Percentiles rank a stretch among this genome's conserved stretches.
Evolutionary conservation across 2,113 vertebrate species (phyloP).

Genomic region (Fukomys damarensis): DNA sequence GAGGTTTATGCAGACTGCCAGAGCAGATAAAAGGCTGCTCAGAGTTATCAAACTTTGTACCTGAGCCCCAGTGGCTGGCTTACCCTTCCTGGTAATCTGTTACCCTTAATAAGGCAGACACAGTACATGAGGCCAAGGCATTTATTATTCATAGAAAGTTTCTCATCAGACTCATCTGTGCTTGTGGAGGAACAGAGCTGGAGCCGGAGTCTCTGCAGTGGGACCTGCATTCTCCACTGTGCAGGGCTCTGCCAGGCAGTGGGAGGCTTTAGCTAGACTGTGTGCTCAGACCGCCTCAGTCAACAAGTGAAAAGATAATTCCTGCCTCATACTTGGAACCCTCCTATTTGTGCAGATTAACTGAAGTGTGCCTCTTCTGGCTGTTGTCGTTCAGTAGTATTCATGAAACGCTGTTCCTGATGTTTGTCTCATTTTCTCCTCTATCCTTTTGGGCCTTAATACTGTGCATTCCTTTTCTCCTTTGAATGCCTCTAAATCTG

Average conservation of each 20-base stretch:
- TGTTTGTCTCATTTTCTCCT: background rate
- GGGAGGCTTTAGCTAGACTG: background rate
- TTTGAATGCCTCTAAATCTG: background rate
- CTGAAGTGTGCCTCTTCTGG: background rate
- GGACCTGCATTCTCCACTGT: accelerated
- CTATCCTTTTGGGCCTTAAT: background rate
- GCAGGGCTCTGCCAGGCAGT: background rate
- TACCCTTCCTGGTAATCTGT: background rate
- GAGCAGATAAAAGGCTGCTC: background rate
- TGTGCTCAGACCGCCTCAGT: background rate
- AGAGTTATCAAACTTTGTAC: background rate
- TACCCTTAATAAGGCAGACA: background rate
- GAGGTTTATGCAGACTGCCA: background rate
- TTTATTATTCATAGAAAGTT: constrained; percentile 43
- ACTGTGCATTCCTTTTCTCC: background rate
- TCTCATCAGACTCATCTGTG: background rate
- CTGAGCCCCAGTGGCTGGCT: background rate
- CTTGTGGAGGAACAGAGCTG: background rate
- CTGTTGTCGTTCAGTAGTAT: background rate
- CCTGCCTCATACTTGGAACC: background rate
- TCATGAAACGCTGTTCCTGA: background rate
- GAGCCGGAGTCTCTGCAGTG: background rate
- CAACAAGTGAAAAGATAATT: background rate
- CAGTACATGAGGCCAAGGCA: background rate
- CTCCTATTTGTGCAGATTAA: background rate